phyloP scores from a whole-genome alignment of 2,113 vertebrate genomes.

The Turnix velox region DNA sequence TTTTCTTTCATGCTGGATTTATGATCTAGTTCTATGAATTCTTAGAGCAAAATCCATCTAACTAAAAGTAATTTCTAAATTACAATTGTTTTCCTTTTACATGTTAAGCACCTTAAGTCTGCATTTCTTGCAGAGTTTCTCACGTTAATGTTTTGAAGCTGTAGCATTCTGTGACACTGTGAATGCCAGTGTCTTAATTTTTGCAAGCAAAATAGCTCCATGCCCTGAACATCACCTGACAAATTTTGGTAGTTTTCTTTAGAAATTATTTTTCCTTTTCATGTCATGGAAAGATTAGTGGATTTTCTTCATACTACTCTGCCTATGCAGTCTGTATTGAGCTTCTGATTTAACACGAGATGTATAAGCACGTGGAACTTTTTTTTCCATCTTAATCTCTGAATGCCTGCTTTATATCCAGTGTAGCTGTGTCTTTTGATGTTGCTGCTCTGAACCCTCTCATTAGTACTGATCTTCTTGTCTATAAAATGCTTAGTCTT shows the following conservation, averaged over 20 bases:
- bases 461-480: neutral
- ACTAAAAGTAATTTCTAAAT: neutral
- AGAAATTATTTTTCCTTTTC: neutral
- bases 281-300: neutral
- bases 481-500: neutral
- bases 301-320: neutral
- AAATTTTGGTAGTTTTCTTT: neutral
- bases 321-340: neutral
- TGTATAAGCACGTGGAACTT: neutral
- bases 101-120: neutral
- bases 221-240: neutral
- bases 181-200: neutral
- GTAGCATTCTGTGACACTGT: neutral
- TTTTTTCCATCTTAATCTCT: neutral
- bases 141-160: neutral
- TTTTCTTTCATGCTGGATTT: neutral
- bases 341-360: neutral
- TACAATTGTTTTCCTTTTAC: neutral
- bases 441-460: neutral
- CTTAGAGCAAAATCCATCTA: neutral
- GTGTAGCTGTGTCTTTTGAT: neutral
- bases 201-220: neutral
- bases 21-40: neutral
- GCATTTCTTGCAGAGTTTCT: neutral
- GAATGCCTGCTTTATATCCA: neutral